These are phyloP conservation scores for Platycercus adscitus DNA, from an alignment of 2,113 vertebrate species.

Conservation along the genomic window DNA sequence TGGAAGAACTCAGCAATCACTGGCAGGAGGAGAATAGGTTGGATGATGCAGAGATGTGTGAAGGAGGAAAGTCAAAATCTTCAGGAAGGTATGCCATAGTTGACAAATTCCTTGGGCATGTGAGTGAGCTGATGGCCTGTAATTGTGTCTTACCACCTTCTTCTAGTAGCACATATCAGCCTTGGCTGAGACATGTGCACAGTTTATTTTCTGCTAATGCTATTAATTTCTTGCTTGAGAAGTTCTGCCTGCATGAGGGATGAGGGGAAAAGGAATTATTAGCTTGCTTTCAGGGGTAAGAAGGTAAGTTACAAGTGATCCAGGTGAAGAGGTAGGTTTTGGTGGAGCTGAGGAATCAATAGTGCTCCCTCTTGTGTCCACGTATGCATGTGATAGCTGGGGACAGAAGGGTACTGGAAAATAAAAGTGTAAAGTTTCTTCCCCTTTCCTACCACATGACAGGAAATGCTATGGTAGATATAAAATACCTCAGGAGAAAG, in stretches of 20 bases:
- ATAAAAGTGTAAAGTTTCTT: neutral
- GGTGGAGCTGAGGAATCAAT: neutral
- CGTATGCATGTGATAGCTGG: neutral
- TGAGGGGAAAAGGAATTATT: neutral
- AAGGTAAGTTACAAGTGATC: neutral
- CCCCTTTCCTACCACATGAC: neutral
- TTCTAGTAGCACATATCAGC: neutral
- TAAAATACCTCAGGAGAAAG: neutral
- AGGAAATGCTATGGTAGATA: neutral
- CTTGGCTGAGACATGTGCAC: neutral
- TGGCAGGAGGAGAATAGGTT: constrained; percentile 84
- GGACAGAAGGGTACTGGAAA: neutral
- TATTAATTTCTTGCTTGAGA: neutral
- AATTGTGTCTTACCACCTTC: neutral
- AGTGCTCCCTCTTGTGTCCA: neutral
- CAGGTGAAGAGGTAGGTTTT: neutral
- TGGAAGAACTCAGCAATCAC: constrained; percentile 87
- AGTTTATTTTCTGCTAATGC: neutral
- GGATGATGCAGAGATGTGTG: constrained; percentile 56
- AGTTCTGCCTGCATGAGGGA: neutral
- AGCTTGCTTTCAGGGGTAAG: neutral
- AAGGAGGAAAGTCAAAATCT: constrained; percentile 62
- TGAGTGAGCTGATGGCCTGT: neutral
- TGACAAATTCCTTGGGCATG: neutral
- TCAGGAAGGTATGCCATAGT: constrained; percentile 74